phyloP scores from a whole-genome alignment of 1,140 invertebrate species.

The Cydia fagiglandana region DNA sequence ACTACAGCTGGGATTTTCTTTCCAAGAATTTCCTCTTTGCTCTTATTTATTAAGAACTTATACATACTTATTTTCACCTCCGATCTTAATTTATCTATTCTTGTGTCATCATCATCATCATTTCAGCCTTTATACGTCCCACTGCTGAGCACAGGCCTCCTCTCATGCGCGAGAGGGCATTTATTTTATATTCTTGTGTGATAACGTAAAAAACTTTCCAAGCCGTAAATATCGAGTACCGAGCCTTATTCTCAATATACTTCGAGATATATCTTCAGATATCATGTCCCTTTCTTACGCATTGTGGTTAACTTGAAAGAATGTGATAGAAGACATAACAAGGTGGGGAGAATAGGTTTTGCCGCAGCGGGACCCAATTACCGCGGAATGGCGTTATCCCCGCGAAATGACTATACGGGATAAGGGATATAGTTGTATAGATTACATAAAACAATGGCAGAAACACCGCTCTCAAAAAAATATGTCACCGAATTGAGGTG shows the following conservation, averaged over 20 bases:
- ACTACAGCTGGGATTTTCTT: too few species aligned
- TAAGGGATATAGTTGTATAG: background rate
- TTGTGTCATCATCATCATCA: too few species aligned
- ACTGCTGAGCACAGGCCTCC: too few species aligned
- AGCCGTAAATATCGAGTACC: background rate
- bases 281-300: background rate
- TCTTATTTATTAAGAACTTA: too few species aligned
- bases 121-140: too few species aligned
- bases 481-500: too few species aligned
- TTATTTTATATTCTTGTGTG: too few species aligned
- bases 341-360: slow-evolving; percentile 19
- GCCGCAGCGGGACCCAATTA: slow-evolving; percentile 26
- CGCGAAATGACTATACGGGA: slow-evolving; percentile 10
- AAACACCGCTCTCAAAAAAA: too few species aligned
- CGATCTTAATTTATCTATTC: too few species aligned
- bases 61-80: too few species aligned
- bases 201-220: background rate
- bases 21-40: too few species aligned
- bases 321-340: background rate
- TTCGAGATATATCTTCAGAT: background rate
- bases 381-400: slow-evolving; percentile 23
- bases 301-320: background rate
- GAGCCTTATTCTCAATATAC: background rate
- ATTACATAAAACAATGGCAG: background rate
- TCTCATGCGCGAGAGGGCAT: too few species aligned